These are phyloP conservation scores for Galago senegalensis DNA, from an alignment of 2,797 vertebrate genomes.

Conservation along the genomic window DNA sequence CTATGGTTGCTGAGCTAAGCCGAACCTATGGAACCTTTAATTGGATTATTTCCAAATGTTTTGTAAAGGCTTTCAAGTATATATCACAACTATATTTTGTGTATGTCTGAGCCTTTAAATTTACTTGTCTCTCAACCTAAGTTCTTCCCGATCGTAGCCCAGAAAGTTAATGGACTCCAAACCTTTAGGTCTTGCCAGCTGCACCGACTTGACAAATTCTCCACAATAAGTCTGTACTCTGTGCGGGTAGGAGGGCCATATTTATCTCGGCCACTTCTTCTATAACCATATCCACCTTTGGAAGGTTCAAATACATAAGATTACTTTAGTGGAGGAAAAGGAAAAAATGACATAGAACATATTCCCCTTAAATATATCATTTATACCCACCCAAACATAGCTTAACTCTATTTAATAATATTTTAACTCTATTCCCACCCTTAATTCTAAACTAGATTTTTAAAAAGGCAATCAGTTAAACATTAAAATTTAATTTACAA, in stretches of 20 bases:
- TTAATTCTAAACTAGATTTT: slow-evolving; percentile 46
- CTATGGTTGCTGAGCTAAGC: no score
- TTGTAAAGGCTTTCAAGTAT: background rate
- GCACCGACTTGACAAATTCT: slow-evolving; percentile 98
- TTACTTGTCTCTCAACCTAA: slow-evolving; percentile 38
- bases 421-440: slow-evolving; percentile 71
- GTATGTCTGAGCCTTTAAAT: background rate
- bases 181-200: slow-evolving; percentile 99
- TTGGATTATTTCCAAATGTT: background rate
- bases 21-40: background rate
- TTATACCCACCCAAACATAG: slow-evolving; percentile 39
- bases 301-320: slow-evolving; percentile 89
- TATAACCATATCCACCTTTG: slow-evolving; percentile 97
- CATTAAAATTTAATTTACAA: slow-evolving; percentile 70
- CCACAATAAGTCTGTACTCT: slow-evolving; percentile 98
- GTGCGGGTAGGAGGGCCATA: slow-evolving; percentile 97
- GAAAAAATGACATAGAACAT: slow-evolving; percentile 73
- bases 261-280: slow-evolving; percentile 96
- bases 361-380: slow-evolving; percentile 80
- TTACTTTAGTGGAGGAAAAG: slow-evolving; percentile 86
- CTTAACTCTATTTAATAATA: background rate
- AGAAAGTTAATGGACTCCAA: slow-evolving; percentile 85
- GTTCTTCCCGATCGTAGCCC: slow-evolving; percentile 42
- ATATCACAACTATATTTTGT: background rate
- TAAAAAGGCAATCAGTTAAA: slow-evolving; percentile 75